A percentile compares a stretch with the other conserved stretches of the same genome.
Conservation (phyloP, 2,888 invertebrate species). For the Atherix ibis region DNA sequence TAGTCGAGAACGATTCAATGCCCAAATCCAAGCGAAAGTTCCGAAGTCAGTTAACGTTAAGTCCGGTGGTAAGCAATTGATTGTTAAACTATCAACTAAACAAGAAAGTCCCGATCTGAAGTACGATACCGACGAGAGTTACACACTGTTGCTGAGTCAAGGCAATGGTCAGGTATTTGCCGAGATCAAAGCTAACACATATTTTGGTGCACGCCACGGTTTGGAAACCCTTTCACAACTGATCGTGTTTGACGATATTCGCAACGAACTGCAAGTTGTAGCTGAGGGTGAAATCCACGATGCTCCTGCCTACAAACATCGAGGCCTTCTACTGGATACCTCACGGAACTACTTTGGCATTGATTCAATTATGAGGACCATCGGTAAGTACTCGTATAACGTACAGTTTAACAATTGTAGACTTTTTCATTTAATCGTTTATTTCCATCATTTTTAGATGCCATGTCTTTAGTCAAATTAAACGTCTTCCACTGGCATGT, state of each 20-base stretch:
- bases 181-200: constrained; percentile 37
- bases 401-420: background rate
- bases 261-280: constrained; percentile 39
- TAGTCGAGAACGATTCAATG: constrained; percentile 29
- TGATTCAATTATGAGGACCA: constrained; percentile 52
- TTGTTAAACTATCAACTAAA: constrained; percentile 26
- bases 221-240: constrained; percentile 38
- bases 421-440: constrained; percentile 5
- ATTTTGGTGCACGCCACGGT: constrained; percentile 46
- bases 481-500: constrained; percentile 94
- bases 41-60: constrained; percentile 19
- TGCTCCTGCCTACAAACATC: constrained; percentile 69
- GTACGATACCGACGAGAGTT: constrained; percentile 40
- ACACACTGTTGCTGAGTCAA: constrained; percentile 24
- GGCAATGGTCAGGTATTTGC: constrained; percentile 31
- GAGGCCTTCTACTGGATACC: constrained; percentile 82
- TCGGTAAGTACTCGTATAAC: constrained; percentile 35
- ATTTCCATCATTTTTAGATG: constrained; percentile 54
- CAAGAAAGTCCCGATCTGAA: constrained; percentile 25
- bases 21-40: constrained; percentile 22
- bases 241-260: constrained; percentile 30
- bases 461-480: constrained; percentile 77
- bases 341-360: constrained; percentile 71
- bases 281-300: constrained; percentile 50
- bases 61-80: constrained; percentile 32